These are phyloP conservation scores for Lampris megalopsis DNA, from an alignment of 2,113 vertebrate species.

Conservation along the genomic window DNA sequence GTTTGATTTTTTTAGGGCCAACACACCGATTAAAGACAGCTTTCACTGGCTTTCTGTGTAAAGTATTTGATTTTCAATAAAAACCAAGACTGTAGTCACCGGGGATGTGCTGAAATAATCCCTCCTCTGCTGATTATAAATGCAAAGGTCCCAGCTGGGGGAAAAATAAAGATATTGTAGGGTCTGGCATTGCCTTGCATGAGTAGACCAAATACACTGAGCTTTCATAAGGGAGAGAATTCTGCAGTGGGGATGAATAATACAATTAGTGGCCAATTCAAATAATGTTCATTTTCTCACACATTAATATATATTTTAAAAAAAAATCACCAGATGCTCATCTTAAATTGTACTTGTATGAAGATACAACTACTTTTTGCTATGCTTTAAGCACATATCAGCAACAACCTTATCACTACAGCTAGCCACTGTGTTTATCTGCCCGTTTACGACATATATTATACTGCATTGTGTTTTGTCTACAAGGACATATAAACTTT, in stretches of 20 bases:
- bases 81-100: slow-evolving; percentile 11
- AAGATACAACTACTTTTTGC: background rate
- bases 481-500: background rate
- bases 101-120: background rate
- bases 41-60: slow-evolving; percentile 43
- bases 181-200: background rate
- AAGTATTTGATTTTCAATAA: slow-evolving; percentile 37
- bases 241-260: background rate
- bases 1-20: slow-evolving; percentile 10
- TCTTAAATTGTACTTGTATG: background rate
- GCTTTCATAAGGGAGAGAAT: background rate
- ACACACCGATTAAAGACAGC: slow-evolving; percentile 29
- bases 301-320: background rate
- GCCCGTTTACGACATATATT: background rate
- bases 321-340: too few relatives aligned
- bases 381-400: background rate
- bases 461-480: background rate
- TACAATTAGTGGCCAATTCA: background rate
- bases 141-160: background rate
- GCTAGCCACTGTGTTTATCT: background rate
- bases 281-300: slow-evolving; percentile 1
- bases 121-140: slow-evolving; percentile 6
- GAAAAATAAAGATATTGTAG: background rate
- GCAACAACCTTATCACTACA: background rate
- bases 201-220: background rate